Conservation (phyloP, 2,113 vertebrate species). For the Ochotona princeps region DNA sequence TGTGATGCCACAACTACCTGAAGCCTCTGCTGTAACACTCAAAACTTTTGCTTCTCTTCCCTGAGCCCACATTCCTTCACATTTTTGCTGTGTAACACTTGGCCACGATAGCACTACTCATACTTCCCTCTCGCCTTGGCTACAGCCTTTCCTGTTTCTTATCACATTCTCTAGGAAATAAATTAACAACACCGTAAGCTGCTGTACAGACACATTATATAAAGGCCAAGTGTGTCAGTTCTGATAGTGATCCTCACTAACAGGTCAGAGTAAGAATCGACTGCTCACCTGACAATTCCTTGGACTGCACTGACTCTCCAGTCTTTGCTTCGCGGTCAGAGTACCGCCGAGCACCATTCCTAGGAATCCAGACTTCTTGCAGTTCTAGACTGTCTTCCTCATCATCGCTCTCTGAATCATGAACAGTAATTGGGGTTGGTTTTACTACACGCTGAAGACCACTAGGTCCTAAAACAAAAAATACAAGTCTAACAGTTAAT, state of each 20-base stretch:
- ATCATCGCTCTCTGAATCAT: constrained; percentile 98
- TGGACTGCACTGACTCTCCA: constrained; percentile 84
- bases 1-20: neutral
- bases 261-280: neutral
- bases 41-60: neutral
- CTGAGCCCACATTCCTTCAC: neutral
- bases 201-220: neutral
- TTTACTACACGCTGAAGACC: constrained; percentile 91
- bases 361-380: constrained; percentile 85
- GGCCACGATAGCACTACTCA: neutral
- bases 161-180: neutral
- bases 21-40: neutral
- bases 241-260: neutral
- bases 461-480: constrained; percentile 92
- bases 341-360: constrained; percentile 85
- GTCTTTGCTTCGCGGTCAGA: constrained; percentile 88
- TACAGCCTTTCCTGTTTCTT: neutral
- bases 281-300: constrained; percentile 83
- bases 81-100: neutral
- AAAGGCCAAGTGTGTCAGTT: neutral
- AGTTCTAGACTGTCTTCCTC: constrained; percentile 89
- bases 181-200: neutral
- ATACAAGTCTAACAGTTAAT: constrained; percentile 36
- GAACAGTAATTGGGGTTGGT: constrained; percentile 91
- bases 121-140: neutral